phyloP scores from a whole-genome alignment of 2,888 invertebrate species.

The Melanchra persicariae region DNA sequence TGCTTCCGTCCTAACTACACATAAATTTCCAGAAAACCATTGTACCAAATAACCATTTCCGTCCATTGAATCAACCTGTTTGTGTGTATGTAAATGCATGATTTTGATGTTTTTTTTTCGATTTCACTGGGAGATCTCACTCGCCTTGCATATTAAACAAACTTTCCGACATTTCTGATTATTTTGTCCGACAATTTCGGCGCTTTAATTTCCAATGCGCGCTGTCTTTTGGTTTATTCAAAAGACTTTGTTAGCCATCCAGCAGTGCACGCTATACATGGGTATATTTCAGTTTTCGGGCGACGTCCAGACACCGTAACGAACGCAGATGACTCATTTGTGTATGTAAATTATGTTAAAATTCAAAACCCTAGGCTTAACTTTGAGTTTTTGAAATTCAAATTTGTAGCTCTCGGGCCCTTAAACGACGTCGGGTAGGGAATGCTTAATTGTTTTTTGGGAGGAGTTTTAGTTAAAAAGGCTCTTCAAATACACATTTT shows the following conservation, averaged over 20 bases:
- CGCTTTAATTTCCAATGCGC: conserved; percentile 53
- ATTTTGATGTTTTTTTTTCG: conserved; percentile 73
- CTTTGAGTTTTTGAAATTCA: conserved; percentile 74
- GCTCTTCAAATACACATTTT: conserved; percentile 48
- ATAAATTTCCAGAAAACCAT: conserved; percentile 80
- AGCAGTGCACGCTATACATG: conserved; percentile 36
- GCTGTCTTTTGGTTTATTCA: conserved; percentile 33
- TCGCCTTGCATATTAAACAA: conserved; percentile 72
- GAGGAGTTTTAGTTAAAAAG: conserved; percentile 51
- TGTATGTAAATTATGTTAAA: conserved; percentile 80
- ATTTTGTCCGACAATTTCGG: conserved; percentile 52
- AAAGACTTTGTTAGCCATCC: conserved; percentile 14
- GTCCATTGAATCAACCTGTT: conserved; percentile 83
- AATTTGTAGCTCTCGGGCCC: conserved; percentile 72
- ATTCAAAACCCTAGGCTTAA: conserved; percentile 75
- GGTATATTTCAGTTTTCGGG: conserved; percentile 47
- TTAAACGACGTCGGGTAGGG: conserved; percentile 66
- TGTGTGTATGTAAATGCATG: conserved; percentile 70
- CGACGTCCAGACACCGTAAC: conserved; percentile 70
- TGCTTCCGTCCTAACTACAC: conserved; percentile 70
- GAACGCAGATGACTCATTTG: conserved; percentile 81
- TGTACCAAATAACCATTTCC: conserved; percentile 84
- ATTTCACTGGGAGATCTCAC: conserved; percentile 76
- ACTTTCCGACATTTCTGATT: conserved; percentile 55
- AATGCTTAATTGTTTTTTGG: conserved; percentile 73